phyloP scores from a whole-genome alignment of 1,140 invertebrate genomes.

The Orussus abietinus region DNA sequence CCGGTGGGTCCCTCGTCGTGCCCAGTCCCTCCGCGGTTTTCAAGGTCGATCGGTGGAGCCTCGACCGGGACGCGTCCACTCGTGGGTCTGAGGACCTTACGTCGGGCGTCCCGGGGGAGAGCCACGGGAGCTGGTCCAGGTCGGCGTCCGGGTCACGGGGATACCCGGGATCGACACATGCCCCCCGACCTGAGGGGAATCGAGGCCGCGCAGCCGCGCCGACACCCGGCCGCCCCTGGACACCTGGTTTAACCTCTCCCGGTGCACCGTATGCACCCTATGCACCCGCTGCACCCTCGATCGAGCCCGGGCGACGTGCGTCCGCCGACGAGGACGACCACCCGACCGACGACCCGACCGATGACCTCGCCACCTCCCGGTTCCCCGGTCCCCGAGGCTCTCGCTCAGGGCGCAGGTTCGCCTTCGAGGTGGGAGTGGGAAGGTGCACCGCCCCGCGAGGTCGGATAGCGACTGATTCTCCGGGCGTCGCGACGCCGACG shows the following conservation, averaged over 20 bases:
- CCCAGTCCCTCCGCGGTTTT: too few relatives aligned
- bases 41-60: too few relatives aligned
- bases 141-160: constrained; percentile 42
- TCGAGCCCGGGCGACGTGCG: neutral
- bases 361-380: too few relatives aligned
- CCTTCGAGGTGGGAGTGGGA: constrained; percentile 7
- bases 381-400: neutral
- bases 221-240: constrained; percentile 1
- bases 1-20: too few relatives aligned
- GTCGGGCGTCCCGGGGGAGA: too few relatives aligned
- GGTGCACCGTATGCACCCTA: neutral
- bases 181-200: constrained; percentile 33
- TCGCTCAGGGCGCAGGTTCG: neutral
- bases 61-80: too few relatives aligned
- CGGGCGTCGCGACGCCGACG: constrained; percentile 50
- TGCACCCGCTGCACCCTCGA: neutral
- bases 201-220: constrained; percentile 10
- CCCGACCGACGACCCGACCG: constrained; percentile 12
- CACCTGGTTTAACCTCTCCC: constrained; percentile 21
- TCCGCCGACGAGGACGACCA: constrained; percentile 18
- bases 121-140: too few relatives aligned
- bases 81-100: too few relatives aligned
- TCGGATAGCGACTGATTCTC: constrained; percentile 47
- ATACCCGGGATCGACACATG: constrained; percentile 40
- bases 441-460: constrained; percentile 40